A percentile compares a stretch with the other conserved stretches of the same genome.
Conservation (phyloP, 2,797 vertebrate species). For the Spizella passerina region DNA sequence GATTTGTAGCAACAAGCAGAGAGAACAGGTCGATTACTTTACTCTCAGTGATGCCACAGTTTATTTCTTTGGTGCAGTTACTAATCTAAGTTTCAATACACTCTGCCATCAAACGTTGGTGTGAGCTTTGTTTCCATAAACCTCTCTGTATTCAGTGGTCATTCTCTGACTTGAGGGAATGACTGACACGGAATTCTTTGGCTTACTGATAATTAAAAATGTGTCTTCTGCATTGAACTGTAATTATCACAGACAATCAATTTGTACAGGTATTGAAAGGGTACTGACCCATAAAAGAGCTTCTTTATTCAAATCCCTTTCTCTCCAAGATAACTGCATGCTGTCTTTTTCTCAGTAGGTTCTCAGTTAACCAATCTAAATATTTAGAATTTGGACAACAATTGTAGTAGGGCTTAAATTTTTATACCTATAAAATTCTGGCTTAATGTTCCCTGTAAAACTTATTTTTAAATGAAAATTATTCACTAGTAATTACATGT, state of each 20-base stretch:
- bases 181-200: not conserved
- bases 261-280: not conserved
- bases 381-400: not conserved
- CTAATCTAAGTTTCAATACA: not conserved
- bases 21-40: not conserved
- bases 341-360: not conserved
- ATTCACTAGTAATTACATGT: not conserved
- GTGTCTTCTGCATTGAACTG: not conserved
- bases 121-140: not conserved
- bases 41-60: not conserved
- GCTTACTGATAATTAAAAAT: not conserved
- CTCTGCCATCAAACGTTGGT: not conserved
- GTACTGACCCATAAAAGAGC: not conserved
- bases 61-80: not conserved
- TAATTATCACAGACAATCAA: not conserved
- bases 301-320: not conserved
- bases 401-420: not conserved
- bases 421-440: not conserved
- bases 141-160: not conserved
- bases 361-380: not conserved
- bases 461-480: not conserved
- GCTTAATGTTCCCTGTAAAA: not conserved
- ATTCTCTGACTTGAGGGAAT: not conserved
- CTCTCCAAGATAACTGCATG: not conserved
- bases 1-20: not conserved